A percentile compares a stretch with the other conserved stretches of the same genome.
Conservation (phyloP, 2,797 vertebrate genomes). For the Urocyon cinereoargenteus region DNA sequence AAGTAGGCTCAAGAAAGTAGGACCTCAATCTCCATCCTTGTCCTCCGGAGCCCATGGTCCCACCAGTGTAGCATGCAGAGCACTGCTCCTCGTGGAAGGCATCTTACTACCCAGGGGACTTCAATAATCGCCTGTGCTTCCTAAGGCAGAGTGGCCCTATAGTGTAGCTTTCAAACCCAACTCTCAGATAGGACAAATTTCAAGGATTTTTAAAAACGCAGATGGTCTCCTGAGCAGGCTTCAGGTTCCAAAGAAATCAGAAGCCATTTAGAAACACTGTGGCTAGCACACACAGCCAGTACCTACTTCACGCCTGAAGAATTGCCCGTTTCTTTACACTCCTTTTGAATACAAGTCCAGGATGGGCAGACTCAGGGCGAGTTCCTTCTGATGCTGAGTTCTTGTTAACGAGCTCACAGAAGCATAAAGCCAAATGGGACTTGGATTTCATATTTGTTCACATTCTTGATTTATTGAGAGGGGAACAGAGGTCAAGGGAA, state of each 20-base stretch:
- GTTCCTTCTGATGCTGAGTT: background rate
- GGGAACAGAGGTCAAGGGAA: background rate
- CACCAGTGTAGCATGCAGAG: fast-evolving
- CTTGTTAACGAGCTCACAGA: background rate
- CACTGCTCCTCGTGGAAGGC: fast-evolving
- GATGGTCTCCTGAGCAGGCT: background rate
- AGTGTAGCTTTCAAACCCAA: background rate
- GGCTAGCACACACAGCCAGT: fast-evolving
- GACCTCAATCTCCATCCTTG: fast-evolving
- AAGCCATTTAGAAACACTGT: background rate
- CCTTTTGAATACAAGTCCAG: no score
- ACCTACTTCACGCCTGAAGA: no score
- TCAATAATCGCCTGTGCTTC: fast-evolving
- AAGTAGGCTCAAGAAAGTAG: background rate
- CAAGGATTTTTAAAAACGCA: background rate
- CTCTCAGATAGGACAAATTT: background rate
- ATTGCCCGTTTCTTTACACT: background rate
- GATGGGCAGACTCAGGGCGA: fast-evolving
- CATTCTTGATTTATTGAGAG: background rate
- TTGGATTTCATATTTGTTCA: background rate
- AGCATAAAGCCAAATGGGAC: background rate
- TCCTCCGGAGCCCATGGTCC: fast-evolving
- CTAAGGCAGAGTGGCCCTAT: no score
- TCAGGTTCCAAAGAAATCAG: background rate
- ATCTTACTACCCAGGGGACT: background rate